Base-by-base conservation (phyloP, 2,797 vertebrate species). In the Poliocrania exsul region DNA sequence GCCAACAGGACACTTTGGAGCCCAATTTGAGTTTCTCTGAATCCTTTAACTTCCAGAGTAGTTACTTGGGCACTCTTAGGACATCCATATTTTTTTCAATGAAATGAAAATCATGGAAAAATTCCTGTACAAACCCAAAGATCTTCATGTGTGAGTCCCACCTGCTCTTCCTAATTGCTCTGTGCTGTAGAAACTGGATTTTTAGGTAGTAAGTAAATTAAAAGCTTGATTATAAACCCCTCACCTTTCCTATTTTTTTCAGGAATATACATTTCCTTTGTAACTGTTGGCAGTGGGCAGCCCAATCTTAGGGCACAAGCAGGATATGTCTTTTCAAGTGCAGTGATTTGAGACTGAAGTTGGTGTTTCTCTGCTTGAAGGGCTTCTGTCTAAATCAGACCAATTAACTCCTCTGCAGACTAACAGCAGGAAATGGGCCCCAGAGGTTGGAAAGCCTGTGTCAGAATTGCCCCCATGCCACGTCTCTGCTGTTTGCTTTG, bases 151-250 rank as follows among this genome's bases (percentile, higher is more conserved):
- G 91, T 69, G 74, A 64, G 94, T 83, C 44, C 72, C 84, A 31
- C 97, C 97, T 65, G 93, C 94, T 72, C 95, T 97, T 54, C 97
- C 96, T 60, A 91, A 94, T 23, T 94, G 83, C 60, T 96, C 83
- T 80, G 81, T 58, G 96, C 96, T 33, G 97, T 97, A 26, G 95
- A 98, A 57, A 90, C 95, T 79, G 96, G 91, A 90, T 98, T 97
- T 96, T 92, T 98, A 95, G 96, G 96, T 97, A 97, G 90, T 57
- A 78, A 79, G 53, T 77, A 74, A 73, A 57, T 29, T 17, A 37
- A 21, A 46, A 60, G 10, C 25, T 92, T 65, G 31, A 31, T 70
- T 90, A 54, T 74, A 42, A 85, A 61, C 31, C 8, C 26, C 5
- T n/a, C n/a, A 25, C 2, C 2, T 47, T 44, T 53, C 14, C 14